Conservation (phyloP, 2,113 vertebrate species). For the Ursus arctos region DNA sequence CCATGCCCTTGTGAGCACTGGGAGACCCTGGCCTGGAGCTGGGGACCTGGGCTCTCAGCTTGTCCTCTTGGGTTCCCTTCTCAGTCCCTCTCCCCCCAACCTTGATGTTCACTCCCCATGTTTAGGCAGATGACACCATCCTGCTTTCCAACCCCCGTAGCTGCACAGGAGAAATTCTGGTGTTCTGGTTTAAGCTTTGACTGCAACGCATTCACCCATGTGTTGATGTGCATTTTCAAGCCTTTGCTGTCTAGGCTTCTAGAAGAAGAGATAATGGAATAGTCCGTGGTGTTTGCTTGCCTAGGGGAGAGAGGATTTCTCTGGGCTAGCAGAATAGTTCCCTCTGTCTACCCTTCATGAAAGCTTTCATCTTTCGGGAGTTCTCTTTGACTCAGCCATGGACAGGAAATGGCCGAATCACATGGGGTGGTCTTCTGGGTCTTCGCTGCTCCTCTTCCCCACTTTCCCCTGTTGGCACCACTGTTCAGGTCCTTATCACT, state of each 20-base stretch:
- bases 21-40: not conserved
- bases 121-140: not conserved
- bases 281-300: not conserved
- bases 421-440: not conserved
- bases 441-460: not conserved
- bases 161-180: not conserved
- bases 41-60: not conserved
- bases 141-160: not conserved
- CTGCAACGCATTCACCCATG: fast-evolving
- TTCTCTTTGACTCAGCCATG: not conserved
- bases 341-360: not conserved
- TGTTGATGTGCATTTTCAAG: not conserved
- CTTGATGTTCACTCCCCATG: not conserved
- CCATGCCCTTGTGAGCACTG: not conserved
- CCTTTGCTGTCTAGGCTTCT: not conserved
- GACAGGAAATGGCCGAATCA: not conserved
- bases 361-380: not conserved
- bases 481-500: fast-evolving
- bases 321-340: fast-evolving
- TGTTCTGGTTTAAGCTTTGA: not conserved
- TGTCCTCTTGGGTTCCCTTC: not conserved
- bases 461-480: no score
- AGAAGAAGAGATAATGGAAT: not conserved
- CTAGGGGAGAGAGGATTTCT: not conserved
- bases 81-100: not conserved